These are phyloP conservation scores for Trachelipus rathkii DNA, from an alignment of 1,140 invertebrate genomes.

Conservation along the genomic window DNA sequence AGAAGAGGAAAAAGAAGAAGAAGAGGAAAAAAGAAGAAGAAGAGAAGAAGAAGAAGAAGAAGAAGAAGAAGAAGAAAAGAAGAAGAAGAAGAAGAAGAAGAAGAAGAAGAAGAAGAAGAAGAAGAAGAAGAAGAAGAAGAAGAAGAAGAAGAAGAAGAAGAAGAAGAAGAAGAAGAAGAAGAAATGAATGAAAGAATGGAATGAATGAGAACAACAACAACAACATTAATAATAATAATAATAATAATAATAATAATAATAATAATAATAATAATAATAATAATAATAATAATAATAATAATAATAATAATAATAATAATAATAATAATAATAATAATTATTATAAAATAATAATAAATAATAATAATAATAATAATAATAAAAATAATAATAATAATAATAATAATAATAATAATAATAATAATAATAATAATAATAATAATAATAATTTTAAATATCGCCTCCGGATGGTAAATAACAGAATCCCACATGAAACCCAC, in stretches of 20 bases:
- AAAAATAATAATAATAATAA: too few species aligned
- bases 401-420: too few species aligned
- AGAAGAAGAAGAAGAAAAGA: background rate
- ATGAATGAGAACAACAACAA: background rate
- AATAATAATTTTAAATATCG: too few species aligned
- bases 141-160: background rate
- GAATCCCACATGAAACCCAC: too few species aligned
- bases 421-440: too few species aligned
- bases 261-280: background rate
- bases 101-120: background rate
- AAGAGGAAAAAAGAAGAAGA: background rate
- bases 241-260: background rate
- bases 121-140: background rate
- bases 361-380: too few species aligned
- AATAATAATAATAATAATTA: too few species aligned
- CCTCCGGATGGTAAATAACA: too few species aligned
- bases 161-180: conserved; percentile 5
- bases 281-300: too few species aligned
- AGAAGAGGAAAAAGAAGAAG: background rate
- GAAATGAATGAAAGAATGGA: background rate
- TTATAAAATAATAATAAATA: too few species aligned
- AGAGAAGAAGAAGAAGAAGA: background rate
- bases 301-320: too few species aligned
- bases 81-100: background rate
- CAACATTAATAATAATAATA: background rate